Conservation (phyloP, 1,140 invertebrate species). For the Meteorus sp. region DNA sequence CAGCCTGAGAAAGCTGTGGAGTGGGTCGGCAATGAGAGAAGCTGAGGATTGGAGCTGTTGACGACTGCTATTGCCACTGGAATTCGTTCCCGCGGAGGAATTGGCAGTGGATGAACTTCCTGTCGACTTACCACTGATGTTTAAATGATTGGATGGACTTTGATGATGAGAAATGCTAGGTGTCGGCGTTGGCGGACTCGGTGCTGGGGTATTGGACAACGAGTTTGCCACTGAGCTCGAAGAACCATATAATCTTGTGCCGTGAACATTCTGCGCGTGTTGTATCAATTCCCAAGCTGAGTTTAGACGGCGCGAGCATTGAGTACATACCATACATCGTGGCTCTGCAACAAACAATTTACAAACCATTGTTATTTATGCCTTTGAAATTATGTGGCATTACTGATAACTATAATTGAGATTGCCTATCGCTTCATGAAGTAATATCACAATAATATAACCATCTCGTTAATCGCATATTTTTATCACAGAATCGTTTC, state of each 20-base stretch:
- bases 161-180: constrained; percentile 52
- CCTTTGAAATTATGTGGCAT: too few relatives aligned
- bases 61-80: constrained; percentile 47
- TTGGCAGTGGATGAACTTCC: constrained; percentile 53
- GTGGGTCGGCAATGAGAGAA: constrained; percentile 62
- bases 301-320: constrained; percentile 85
- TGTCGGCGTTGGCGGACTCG: constrained; percentile 54
- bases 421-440: too few relatives aligned
- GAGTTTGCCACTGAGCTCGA: constrained; percentile 53
- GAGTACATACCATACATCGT: constrained; percentile 89
- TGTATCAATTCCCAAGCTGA: constrained; percentile 94
- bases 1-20: constrained; percentile 56
- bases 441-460: too few relatives aligned
- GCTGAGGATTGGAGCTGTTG: constrained; percentile 57
- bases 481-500: too few relatives aligned
- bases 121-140: constrained; percentile 54
- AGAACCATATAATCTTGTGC: constrained; percentile 87
- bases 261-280: constrained; percentile 92
- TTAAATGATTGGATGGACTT: constrained; percentile 55
- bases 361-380: too few relatives aligned
- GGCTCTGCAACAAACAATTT: constrained; percentile 83
- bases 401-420: too few relatives aligned
- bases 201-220: constrained; percentile 53
- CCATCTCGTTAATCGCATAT: too few relatives aligned
- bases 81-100: constrained; percentile 47